phyloP scores from a whole-genome alignment of 2,113 vertebrate genomes.

The Cebidichthys violaceus region DNA sequence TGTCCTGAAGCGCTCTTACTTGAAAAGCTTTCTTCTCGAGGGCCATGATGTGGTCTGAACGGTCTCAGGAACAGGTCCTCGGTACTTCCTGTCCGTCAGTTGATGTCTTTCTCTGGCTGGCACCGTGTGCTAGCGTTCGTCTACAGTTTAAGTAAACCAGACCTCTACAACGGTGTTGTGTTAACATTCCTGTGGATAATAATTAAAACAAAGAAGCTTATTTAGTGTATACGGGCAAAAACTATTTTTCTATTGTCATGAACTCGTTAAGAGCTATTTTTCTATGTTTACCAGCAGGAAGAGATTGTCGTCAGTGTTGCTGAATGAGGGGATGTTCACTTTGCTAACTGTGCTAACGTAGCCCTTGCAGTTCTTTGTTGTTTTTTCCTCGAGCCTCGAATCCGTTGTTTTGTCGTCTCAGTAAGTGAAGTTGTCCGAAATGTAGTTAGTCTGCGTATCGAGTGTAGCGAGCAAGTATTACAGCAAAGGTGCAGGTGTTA shows the following conservation, averaged over 20 bases:
- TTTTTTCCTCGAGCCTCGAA: background rate
- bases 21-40: slow-evolving; percentile 5
- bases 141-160: background rate
- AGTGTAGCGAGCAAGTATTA: too few species aligned
- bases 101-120: slow-evolving; percentile 11
- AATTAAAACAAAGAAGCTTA: slow-evolving; percentile 85
- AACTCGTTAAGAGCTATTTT: slow-evolving; percentile 57
- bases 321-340: background rate
- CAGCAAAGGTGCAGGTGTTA: too few species aligned
- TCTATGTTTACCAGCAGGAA: slow-evolving; percentile 4
- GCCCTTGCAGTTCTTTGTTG: background rate
- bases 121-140: slow-evolving; percentile 54
- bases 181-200: slow-evolving; percentile 78
- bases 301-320: slow-evolving; percentile 14
- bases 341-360: background rate
- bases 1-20: background rate
- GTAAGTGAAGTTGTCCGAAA: background rate
- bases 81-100: background rate
- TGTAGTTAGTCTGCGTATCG: too few species aligned
- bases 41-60: background rate
- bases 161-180: slow-evolving; percentile 13
- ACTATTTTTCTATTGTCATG: slow-evolving; percentile 51
- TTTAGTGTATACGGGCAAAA: slow-evolving; percentile 83
- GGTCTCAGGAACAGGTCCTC: slow-evolving; percentile 19
- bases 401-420: background rate